These are phyloP conservation scores for Hyppa rectilinea DNA, from an alignment of 2,888 invertebrate species.

Conservation along the genomic window DNA sequence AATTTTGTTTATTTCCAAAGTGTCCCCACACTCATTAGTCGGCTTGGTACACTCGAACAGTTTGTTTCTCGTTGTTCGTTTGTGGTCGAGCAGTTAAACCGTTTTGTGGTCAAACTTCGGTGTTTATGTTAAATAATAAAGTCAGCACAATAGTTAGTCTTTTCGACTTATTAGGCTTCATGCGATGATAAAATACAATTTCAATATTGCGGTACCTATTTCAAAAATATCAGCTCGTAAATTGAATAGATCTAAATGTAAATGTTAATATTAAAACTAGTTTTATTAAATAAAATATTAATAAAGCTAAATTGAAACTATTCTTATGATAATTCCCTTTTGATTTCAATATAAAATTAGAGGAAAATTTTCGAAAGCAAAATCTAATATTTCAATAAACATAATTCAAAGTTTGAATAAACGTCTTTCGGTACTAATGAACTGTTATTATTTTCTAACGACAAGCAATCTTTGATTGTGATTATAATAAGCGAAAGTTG, in stretches of 20 bases:
- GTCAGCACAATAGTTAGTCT: neutral
- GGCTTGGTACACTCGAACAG: constrained; percentile 49
- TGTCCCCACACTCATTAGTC: constrained; percentile 44
- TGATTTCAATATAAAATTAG: constrained; percentile 43
- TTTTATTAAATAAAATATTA: neutral
- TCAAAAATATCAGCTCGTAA: neutral
- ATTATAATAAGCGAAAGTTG: constrained; percentile 39
- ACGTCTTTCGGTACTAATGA: constrained; percentile 55
- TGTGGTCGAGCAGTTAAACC: constrained; percentile 46
- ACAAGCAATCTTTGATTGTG: constrained; percentile 44
- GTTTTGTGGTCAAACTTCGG: constrained; percentile 48
- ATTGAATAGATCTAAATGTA: neutral
- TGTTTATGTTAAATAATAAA: constrained; percentile 57
- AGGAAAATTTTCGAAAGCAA: constrained; percentile 48
- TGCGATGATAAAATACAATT: neutral
- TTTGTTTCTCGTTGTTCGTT: constrained; percentile 50
- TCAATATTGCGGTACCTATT: no score
- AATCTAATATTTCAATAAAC: constrained; percentile 47
- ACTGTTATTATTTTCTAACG: constrained; percentile 59
- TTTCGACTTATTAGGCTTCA: constrained; percentile 11
- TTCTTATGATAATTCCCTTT: constrained; percentile 41
- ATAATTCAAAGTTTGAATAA: constrained; percentile 52
- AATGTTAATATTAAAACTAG: neutral
- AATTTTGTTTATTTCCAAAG: constrained; percentile 48
- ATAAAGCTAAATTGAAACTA: constrained; percentile 40